Percentiles rank a stretch among this genome's conserved stretches.
phyloP scores from a whole-genome alignment of 2,797 vertebrate genomes.

The Amblyraja radiata region DNA sequence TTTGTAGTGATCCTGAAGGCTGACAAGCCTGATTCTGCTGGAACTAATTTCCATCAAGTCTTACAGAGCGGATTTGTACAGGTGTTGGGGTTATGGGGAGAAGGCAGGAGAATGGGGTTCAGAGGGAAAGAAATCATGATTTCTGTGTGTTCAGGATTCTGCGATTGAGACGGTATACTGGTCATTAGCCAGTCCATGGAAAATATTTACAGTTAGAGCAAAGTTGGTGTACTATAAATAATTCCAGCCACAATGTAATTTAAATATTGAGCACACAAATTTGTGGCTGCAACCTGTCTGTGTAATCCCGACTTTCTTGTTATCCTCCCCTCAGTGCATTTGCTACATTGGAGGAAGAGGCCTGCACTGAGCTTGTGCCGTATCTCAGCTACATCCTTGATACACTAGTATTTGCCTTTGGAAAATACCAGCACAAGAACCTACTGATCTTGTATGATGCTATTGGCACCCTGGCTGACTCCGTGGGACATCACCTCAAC shows the following conservation, averaged over 20 bases:
- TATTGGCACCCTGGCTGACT: slow-evolving; percentile 87
- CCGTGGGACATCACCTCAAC: slow-evolving; percentile 90
- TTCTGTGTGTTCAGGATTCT: slow-evolving; percentile 49
- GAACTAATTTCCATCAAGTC: neutral
- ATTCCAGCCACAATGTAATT: neutral
- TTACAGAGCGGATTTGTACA: neutral
- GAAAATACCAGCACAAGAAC: slow-evolving; percentile 96
- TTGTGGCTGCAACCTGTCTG: neutral
- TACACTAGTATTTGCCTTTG: slow-evolving; percentile 87
- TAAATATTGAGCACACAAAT: neutral
- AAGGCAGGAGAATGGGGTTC: too few species aligned
- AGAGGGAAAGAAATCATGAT: slow-evolving; percentile 22
- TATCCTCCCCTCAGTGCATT: slow-evolving; percentile 64
- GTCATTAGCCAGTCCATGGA: neutral
- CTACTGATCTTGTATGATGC: slow-evolving; percentile 90
- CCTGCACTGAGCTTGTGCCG: slow-evolving; percentile 87
- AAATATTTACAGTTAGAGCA: neutral
- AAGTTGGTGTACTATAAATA: too few species aligned
- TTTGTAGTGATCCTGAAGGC: neutral
- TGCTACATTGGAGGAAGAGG: slow-evolving; percentile 88
- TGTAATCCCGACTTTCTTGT: neutral
- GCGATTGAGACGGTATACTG: neutral
- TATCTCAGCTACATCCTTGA: slow-evolving; percentile 91
- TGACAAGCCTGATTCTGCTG: neutral
- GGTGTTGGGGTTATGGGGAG: too few species aligned